Percentiles rank a stretch among this genome's conserved stretches.
phyloP scores from a whole-genome alignment of 2,113 vertebrate species.

The Clarias magur region DNA sequence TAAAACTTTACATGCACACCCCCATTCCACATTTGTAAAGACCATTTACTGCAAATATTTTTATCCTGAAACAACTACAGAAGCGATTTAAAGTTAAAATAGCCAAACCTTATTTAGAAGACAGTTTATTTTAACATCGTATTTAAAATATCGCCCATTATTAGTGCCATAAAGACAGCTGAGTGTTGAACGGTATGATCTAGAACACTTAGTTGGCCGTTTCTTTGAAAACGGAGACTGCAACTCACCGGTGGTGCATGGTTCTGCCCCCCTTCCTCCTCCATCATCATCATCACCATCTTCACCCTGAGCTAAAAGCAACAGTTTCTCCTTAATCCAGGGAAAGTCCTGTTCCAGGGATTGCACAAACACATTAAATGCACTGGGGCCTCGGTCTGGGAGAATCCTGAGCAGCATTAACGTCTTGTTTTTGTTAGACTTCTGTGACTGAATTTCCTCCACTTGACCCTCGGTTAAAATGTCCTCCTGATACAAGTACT shows the following conservation, averaged over 20 bases:
- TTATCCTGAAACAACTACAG: too few relatives aligned
- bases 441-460: constrained; percentile 82
- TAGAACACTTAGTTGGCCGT: background rate
- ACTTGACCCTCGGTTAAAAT: constrained; percentile 80
- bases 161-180: too few relatives aligned
- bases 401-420: constrained; percentile 85
- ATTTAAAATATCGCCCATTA: too few relatives aligned
- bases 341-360: constrained; percentile 82
- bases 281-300: constrained; percentile 52
- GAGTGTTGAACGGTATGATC: background rate
- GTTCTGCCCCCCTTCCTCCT: background rate
- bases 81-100: too few relatives aligned
- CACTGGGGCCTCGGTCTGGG: constrained; percentile 83
- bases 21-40: too few relatives aligned
- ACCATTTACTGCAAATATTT: too few relatives aligned
- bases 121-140: too few relatives aligned
- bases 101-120: too few relatives aligned
- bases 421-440: constrained; percentile 73
- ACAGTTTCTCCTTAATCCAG: constrained; percentile 82
- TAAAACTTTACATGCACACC: too few relatives aligned
- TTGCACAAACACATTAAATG: constrained; percentile 80
- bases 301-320: constrained; percentile 41
- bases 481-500: constrained; percentile 88
- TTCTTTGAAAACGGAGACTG: background rate
- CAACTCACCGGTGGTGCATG: constrained; percentile 64